Conservation (phyloP, 2,113 vertebrate species). For the Melanotaenia duboulayi region DNA sequence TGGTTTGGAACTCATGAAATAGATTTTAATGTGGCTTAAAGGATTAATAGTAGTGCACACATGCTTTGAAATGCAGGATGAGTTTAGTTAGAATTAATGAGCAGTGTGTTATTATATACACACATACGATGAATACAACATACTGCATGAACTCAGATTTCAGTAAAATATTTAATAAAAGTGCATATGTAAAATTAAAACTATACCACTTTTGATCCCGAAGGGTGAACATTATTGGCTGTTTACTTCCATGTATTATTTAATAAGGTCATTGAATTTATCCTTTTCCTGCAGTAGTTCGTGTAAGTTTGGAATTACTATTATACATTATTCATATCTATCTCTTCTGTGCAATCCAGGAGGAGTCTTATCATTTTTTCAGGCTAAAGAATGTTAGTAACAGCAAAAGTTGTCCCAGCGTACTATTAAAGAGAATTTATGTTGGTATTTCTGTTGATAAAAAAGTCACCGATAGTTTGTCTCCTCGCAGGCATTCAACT, state of each 20-base stretch:
- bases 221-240: not conserved
- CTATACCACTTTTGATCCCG: not conserved
- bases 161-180: not conserved
- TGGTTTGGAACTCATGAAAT: not conserved
- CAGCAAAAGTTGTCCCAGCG: conserved; percentile 33
- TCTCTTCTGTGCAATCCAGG: not conserved
- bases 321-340: not conserved
- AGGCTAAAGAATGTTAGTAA: conserved; percentile 7
- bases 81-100: not conserved
- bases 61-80: not conserved
- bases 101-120: not conserved
- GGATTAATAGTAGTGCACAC: not conserved
- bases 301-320: not conserved
- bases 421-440: conserved; percentile 41
- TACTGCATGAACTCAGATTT: not conserved
- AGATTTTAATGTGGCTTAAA: not conserved
- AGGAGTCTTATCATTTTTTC: not conserved
- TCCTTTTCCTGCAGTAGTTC: not conserved
- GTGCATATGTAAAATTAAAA: not conserved
- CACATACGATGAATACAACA: not conserved
- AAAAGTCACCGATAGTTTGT: conserved; percentile 31
- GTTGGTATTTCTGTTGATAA: conserved; percentile 39
- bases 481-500: conserved; percentile 15
- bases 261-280: not conserved
- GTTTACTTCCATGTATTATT: not conserved